phyloP scores from a whole-genome alignment of 2,113 vertebrate species.

The Dicentrarchus labrax region DNA sequence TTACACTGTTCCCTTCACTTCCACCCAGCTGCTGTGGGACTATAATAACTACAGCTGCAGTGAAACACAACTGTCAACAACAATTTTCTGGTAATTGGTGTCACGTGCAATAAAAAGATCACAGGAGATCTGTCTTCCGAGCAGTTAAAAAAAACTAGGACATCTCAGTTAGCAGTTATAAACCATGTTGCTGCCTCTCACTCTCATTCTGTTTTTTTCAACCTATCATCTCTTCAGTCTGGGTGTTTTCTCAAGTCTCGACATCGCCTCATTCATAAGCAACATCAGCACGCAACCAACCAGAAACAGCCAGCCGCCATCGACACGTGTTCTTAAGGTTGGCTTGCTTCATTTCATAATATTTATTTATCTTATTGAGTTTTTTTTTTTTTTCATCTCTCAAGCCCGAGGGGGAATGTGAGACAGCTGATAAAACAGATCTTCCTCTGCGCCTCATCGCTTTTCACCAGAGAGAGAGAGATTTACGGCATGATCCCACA shows the following conservation, averaged over 20 bases:
- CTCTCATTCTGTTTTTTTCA: slow-evolving; percentile 19
- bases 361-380: slow-evolving; percentile 69
- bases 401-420: slow-evolving; percentile 34
- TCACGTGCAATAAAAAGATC: slow-evolving; percentile 36
- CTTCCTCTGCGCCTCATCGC: slow-evolving; percentile 44
- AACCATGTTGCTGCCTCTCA: slow-evolving; percentile 6
- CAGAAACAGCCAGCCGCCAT: slow-evolving; percentile 21
- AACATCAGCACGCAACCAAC: slow-evolving; percentile 31
- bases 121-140: slow-evolving; percentile 22
- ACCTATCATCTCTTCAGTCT: slow-evolving; percentile 28
- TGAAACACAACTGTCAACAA: slow-evolving; percentile 37
- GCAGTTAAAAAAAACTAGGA: slow-evolving; percentile 20
- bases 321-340: slow-evolving; percentile 40
- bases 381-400: slow-evolving; percentile 53
- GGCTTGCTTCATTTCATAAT: slow-evolving; percentile 62
- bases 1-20: slow-evolving; percentile 11
- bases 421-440: slow-evolving; percentile 75
- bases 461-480: slow-evolving; percentile 57
- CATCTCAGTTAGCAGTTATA: slow-evolving; percentile 22
- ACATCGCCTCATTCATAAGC: slow-evolving; percentile 49
- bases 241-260: slow-evolving; percentile 46
- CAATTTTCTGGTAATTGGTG: slow-evolving; percentile 40
- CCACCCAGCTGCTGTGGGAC: slow-evolving; percentile 1
- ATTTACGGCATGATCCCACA: slow-evolving; percentile 75
- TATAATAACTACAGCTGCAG: slow-evolving; percentile 22